A percentile compares a stretch with the other conserved stretches of the same genome.
These are phyloP conservation scores for Yasuhikotakia modesta DNA, from an alignment of 2,797 vertebrate genomes.

Conservation along the genomic window DNA sequence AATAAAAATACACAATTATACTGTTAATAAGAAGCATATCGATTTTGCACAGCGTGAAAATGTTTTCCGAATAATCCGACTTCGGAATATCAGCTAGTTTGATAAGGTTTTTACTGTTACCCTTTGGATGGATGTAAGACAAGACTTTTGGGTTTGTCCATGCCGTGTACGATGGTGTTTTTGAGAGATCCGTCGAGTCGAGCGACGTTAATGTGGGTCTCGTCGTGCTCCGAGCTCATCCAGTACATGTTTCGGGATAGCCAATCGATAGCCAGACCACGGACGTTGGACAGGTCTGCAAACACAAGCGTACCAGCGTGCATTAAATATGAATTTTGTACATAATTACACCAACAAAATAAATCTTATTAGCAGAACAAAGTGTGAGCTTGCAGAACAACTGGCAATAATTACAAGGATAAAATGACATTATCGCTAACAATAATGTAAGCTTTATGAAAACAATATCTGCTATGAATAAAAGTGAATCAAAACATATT, in stretches of 20 bases:
- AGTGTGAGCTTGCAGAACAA: background rate
- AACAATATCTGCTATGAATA: background rate
- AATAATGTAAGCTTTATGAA: too few species aligned
- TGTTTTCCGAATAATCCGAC: too few species aligned
- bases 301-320: background rate
- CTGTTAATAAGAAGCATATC: slow-evolving; percentile 2
- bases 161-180: slow-evolving; percentile 84
- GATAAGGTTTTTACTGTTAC: slow-evolving; percentile 68
- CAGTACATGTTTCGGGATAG: slow-evolving; percentile 87
- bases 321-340: background rate
- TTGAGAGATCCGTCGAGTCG: slow-evolving; percentile 85
- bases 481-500: background rate
- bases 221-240: slow-evolving; percentile 87
- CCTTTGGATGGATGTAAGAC: slow-evolving; percentile 84
- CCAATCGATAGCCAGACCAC: slow-evolving; percentile 86
- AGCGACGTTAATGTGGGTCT: slow-evolving; percentile 86
- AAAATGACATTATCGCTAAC: background rate
- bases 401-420: background rate
- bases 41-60: background rate
- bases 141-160: slow-evolving; percentile 85
- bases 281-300: slow-evolving; percentile 82
- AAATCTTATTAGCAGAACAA: background rate
- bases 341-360: background rate
- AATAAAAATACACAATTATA: slow-evolving; percentile 8
- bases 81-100: background rate